Evolutionary conservation across 2,113 vertebrate species (phyloP), one percentile per base, ranked within the genome.

Genomic region (Stomatorhinus ivindoensis): DNA sequence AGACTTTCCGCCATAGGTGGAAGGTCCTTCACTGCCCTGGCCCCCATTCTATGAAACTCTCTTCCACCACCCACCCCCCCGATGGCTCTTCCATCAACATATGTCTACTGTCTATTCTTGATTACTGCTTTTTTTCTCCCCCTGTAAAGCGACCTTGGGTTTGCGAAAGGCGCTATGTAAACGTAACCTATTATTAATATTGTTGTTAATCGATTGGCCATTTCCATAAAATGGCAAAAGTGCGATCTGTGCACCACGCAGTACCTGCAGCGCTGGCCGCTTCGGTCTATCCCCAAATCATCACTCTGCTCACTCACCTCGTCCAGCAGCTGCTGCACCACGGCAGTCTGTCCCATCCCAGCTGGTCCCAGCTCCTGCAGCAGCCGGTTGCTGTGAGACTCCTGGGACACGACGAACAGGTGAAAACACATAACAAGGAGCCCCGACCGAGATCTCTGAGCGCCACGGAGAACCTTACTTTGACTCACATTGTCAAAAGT

Each of bases 301-400:
- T 8, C 42, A 44, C 1, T 84, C 24, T 24, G 39, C 39, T 47
- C 21, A 27, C 90, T 94, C 94, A 97, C 97, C 93, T 97, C 95
- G 89, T 95, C 94, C 35, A 98, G 94, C 73, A 98, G 92, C 88
- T 96, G 93, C 92, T 97, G 95, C 91, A 97, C 90, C 24, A 94
- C 69, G 8, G 92, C 61, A 86, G 95, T 91, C 90, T 92, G 93
- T 83, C 96, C 96, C 90, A 92, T 90, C 53, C 96, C 96, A 0
- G 92, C 88, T 0, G 91, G 94, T 80, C 95, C 94, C 2, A 97
- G 88, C 91, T 97, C 96, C 1, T 95, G 93, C 90, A 97, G 92
- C 44, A 98, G 93, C 91, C 94, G 94, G 86, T 90, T 91, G 73
- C 95, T 94, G 87, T 95, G 93, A 61, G 92, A 90, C 94, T 96